Base-by-base conservation (phyloP, 2,888 invertebrate species). In the Torymus texanus region DNA sequence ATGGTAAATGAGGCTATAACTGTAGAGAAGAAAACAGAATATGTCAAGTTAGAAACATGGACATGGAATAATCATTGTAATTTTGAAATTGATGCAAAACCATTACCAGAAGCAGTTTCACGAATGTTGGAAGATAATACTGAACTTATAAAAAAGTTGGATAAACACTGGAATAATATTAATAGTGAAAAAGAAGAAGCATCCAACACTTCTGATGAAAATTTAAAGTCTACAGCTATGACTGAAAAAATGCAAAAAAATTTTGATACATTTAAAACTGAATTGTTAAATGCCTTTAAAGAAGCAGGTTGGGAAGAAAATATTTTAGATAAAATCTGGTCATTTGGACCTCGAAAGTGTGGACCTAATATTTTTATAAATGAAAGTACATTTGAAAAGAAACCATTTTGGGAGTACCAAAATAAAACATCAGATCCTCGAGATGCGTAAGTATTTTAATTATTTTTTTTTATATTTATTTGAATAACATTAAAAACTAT, bases 311-410 rank as follows among this genome's bases (percentile, higher is more conserved):
- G 91, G 92, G 92, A 82, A 68, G 88, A 91, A 0, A 89, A 92
- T 29, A 85, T 92, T 59, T 91, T 94, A 1, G 91, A 93, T 71
- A 93, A 94, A 90, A 93, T 99, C 84, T 98, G 98, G 98, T 94
- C 96, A 4, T 95, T 98, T 83, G 98, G 99, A 0, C 97, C 98
- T 3, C 93, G 95, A 82, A 94, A 95, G 88, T 96, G 95, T 87
- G 97, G 97, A 68, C 94, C 97, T 1, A 99, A 99, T 91, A 91
- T 99, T 80, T 91, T 99, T 63, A 90, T 99, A 3, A 98, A 98
- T 90, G 92, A 94, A 81, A 94, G 95, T 0, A 94, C 94, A 89
- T 96, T 95, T 85, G 91, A 91, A 55, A 91, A 93, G 0, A 91
- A 91, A 41, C 92, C 92, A 29, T 91, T 93, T 68, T 93, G 93